Evolutionary conservation across 2,888 invertebrate species (phyloP).

Genomic region (Ormyrus pomaceus): DNA sequence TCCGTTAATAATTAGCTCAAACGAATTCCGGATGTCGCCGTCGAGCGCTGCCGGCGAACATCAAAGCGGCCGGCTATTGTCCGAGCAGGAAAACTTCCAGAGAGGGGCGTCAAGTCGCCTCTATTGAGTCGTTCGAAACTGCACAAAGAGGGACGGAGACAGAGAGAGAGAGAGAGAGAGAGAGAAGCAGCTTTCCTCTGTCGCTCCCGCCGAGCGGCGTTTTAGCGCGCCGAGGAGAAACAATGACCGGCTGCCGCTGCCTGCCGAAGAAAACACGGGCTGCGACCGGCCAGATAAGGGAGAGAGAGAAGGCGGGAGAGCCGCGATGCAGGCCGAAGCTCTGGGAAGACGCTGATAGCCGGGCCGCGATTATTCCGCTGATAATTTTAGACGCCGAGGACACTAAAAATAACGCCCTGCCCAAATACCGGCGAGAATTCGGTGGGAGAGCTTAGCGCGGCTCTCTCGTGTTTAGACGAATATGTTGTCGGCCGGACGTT

Average conservation of each 20-base stretch:
- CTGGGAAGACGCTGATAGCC: too few species aligned
- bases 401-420: neutral
- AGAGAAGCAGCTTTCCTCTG: neutral
- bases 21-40: slow-evolving; percentile 54
- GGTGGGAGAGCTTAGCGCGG: neutral
- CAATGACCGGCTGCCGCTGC: slow-evolving; percentile 12
- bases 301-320: slow-evolving; percentile 5
- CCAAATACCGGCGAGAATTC: neutral
- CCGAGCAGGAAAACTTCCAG: slow-evolving; percentile 25
- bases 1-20: slow-evolving; percentile 57
- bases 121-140: slow-evolving; percentile 47
- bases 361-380: too few species aligned
- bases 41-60: slow-evolving; percentile 3
- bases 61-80: slow-evolving; percentile 43
- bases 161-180: neutral
- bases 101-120: slow-evolving; percentile 32
- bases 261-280: neutral
- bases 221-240: neutral
- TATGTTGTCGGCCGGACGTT: neutral
- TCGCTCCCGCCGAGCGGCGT: neutral
- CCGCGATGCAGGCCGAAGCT: neutral
- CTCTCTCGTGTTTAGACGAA: neutral
- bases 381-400: too few species aligned
- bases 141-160: neutral
- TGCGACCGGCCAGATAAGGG: slow-evolving; percentile 4